Evolutionary conservation across 1,140 invertebrate genomes (phyloP), one percentile per base, ranked within the genome.

Genomic region (Zaprionus nigranus): DNA sequence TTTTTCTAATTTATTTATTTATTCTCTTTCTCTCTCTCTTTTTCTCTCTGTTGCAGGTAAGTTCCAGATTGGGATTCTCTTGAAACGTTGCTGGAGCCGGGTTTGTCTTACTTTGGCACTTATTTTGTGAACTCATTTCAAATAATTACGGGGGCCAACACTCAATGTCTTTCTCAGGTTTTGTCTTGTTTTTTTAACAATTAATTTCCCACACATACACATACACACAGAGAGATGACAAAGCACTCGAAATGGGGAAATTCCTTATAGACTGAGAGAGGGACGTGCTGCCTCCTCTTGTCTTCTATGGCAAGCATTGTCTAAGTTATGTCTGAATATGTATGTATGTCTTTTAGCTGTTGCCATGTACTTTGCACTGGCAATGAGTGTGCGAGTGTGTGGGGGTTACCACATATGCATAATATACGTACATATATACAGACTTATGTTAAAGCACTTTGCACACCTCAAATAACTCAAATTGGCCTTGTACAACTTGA

Each of bases 201-300:
- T 88, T 90, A 61, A 70, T 87, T 87, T 87, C 84, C 84, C 84
- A 87, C 84, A 81, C 83, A 74, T 46, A 54, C 54, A 69, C 53
- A 74, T 67, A 60, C 53, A 60, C 53, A 74, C 72, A 60, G 20
- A 76, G 66, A 81, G 66, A 78, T 83, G 78, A 84, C 82, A 81
- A 78, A 81, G 82, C 82, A 75, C n/a, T 54, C 87, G 60, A 90
- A 88, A 81, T 81, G 67, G 40, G 84, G 84, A 87, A 87, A 90
- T 90, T 90, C 85, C 81, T 87, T 40, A 51, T 15, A 68, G 30
- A 36, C 51, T 56, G 26, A 63, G 5, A 63, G 5, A 65, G 28
- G 66, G 17, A 40, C 17, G 40, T 1, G 53, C 20, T 17, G 17
- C 46, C 43, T 22, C 62, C 24, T 53, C 51, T 65, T 73, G 62